phyloP scores from a whole-genome alignment of 2,888 invertebrate species.

The Dolichopus griseipennis region DNA sequence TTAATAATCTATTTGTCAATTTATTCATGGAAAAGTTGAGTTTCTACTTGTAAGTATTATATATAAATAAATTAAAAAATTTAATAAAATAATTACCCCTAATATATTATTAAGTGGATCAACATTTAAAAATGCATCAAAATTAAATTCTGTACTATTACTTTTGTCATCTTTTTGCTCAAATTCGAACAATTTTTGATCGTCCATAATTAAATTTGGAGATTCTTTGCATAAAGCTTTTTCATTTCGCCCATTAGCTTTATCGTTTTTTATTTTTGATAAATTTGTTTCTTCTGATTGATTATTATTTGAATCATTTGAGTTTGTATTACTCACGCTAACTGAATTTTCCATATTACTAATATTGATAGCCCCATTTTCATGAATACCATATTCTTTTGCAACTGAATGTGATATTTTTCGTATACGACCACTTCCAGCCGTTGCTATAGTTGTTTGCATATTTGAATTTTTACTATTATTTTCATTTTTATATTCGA shows the following conservation, averaged over 20 bases:
- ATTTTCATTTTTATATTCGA: constrained; percentile 7
- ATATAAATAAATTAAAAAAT: too few species aligned
- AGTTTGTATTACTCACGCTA: neutral
- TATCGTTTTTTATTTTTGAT: neutral
- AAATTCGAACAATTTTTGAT: neutral
- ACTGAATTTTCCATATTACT: neutral
- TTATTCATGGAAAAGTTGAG: too few species aligned
- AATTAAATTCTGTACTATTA: constrained; percentile 57
- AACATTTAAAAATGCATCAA: constrained; percentile 77
- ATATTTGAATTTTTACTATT: constrained; percentile 14
- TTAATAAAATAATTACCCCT: constrained; percentile 53
- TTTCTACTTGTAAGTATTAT: too few species aligned
- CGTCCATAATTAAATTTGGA: neutral
- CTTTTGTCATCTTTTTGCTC: constrained; percentile 13
- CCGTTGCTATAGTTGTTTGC: constrained; percentile 16
- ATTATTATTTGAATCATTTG: neutral
- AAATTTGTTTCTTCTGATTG: constrained; percentile 10
- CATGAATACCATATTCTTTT: neutral
- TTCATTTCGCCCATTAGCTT: neutral
- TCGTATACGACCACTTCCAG: constrained; percentile 10
- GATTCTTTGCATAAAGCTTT: neutral
- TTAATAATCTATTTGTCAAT: too few species aligned
- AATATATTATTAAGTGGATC: constrained; percentile 67
- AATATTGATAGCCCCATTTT: constrained; percentile 2
- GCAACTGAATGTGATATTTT: neutral